These are phyloP conservation scores for Aporrectodea caliginosa DNA, from an alignment of 1,140 invertebrate species.

Conservation along the genomic window DNA sequence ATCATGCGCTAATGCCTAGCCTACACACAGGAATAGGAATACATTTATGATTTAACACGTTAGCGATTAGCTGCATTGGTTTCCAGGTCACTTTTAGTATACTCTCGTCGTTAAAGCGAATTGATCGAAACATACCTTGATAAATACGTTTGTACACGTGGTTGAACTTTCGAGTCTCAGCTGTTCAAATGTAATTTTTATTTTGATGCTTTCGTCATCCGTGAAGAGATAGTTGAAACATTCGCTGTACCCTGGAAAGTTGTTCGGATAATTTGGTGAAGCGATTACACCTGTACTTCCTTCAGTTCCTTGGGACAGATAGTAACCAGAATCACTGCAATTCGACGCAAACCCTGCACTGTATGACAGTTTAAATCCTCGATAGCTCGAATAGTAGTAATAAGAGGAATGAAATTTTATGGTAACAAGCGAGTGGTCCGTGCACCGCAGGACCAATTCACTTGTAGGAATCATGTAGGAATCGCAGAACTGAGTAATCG, in stretches of 20 bases:
- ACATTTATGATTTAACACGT: no score
- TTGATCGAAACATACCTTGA: no score
- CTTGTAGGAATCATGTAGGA: neutral
- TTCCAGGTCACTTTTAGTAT: no score
- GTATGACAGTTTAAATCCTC: neutral
- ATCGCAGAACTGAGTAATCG: neutral
- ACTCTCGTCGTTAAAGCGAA: no score
- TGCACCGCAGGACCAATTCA: neutral
- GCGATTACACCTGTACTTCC: neutral
- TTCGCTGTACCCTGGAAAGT: neutral
- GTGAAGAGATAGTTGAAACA: neutral
- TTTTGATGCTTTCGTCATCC: neutral
- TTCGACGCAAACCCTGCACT: neutral
- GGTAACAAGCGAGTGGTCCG: neutral
- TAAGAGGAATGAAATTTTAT: neutral
- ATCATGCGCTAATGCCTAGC: no score
- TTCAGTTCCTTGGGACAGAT: neutral
- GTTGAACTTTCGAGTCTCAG: neutral
- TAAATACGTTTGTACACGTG: neutral
- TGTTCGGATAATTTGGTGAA: neutral
- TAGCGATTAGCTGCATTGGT: no score
- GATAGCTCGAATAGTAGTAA: neutral
- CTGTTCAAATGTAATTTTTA: neutral
- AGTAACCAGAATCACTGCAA: neutral
- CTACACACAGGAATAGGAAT: no score